Conservation (phyloP, 2,888 invertebrate genomes). For the Falcaria lacertinaria region DNA sequence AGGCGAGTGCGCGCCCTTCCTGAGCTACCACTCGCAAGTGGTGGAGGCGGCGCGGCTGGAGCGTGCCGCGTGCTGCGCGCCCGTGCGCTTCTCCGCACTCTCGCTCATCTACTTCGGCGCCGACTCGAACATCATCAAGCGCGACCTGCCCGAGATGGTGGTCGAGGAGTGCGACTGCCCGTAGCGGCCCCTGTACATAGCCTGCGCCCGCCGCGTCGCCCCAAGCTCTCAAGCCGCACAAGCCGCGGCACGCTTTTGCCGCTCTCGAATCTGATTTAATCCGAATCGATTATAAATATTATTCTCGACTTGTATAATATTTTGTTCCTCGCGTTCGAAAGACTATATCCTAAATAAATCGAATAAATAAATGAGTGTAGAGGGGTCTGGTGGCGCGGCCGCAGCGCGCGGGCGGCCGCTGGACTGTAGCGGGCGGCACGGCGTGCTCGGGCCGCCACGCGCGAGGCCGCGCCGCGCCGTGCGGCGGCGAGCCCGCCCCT, state of each 20-base stretch:
- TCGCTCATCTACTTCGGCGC: constrained; percentile 95
- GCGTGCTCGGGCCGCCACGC: constrained; percentile 35
- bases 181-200: constrained; percentile 74
- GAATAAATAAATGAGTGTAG: constrained; percentile 44
- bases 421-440: constrained; percentile 8
- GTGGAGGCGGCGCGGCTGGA: constrained; percentile 93
- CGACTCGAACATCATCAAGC: constrained; percentile 93
- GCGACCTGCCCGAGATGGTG: constrained; percentile 96
- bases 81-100: constrained; percentile 94
- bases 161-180: constrained; percentile 98
- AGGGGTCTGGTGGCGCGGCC: background rate
- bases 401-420: constrained; percentile 7
- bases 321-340: constrained; percentile 80
- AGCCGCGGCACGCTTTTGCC: constrained; percentile 66
- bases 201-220: constrained; percentile 34
- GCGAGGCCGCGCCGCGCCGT: constrained; percentile 24
- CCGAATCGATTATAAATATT: constrained; percentile 77
- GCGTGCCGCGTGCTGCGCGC: constrained; percentile 95
- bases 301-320: constrained; percentile 78
- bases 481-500: constrained; percentile 27
- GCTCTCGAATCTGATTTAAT: constrained; percentile 72
- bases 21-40: constrained; percentile 94
- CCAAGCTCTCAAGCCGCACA: constrained; percentile 38
- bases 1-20: constrained; percentile 92
- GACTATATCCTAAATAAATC: constrained; percentile 76